Conservation (phyloP, 2,888 invertebrate species). For the Spilosoma lubricipeda region DNA sequence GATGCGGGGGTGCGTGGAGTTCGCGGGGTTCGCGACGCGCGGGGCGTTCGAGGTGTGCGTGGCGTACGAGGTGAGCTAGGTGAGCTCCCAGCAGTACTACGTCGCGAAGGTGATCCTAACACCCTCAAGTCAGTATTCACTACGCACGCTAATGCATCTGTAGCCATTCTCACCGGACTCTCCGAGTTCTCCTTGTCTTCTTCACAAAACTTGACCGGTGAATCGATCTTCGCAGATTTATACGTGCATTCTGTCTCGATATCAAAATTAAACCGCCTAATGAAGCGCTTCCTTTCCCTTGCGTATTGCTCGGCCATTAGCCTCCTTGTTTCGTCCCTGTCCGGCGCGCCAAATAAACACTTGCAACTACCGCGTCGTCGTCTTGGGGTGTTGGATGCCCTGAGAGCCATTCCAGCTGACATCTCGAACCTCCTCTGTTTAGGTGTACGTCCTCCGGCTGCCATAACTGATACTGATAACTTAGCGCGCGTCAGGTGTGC, state of each 20-base stretch:
- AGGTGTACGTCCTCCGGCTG: constrained; percentile 81
- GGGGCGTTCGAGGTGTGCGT: constrained; percentile 77
- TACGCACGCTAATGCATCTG: constrained; percentile 77
- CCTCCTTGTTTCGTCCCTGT: constrained; percentile 85
- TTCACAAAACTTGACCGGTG: constrained; percentile 79
- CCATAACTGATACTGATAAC: constrained; percentile 62
- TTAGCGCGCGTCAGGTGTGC: constrained; percentile 78
- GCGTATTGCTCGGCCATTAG: constrained; percentile 87
- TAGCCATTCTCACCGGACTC: constrained; percentile 72
- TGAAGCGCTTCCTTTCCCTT: constrained; percentile 86
- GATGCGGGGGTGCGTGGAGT: constrained; percentile 82
- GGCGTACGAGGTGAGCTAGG: constrained; percentile 75
- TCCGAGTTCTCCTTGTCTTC: constrained; percentile 74
- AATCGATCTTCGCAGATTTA: constrained; percentile 75
- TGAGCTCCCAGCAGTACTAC: constrained; percentile 65
- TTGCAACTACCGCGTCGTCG: constrained; percentile 82
- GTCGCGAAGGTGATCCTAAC: constrained; percentile 76
- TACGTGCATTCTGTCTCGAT: constrained; percentile 79
- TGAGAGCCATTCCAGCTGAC: constrained; percentile 72
- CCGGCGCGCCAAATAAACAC: constrained; percentile 88
- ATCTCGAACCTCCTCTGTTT: constrained; percentile 80
- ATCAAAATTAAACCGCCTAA: constrained; percentile 87
- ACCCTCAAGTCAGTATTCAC: constrained; percentile 77
- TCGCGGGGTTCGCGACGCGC: constrained; percentile 78
- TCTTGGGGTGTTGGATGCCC: constrained; percentile 73